Conservation (phyloP, 2,888 invertebrate genomes). For the Lamproptera curius region DNA sequence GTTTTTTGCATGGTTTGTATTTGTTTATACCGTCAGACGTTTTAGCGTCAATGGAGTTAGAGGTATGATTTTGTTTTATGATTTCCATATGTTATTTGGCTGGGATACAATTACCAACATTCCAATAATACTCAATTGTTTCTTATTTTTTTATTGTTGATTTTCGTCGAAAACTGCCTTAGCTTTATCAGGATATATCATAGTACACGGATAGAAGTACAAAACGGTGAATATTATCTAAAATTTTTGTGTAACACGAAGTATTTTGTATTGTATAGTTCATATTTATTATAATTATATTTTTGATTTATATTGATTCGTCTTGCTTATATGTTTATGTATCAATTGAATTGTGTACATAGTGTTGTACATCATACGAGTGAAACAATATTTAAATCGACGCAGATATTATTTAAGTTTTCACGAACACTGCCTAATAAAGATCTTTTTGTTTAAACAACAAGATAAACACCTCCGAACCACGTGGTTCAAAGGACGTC, state of each 20-base stretch:
- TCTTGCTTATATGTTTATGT: neutral
- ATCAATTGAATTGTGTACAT: neutral
- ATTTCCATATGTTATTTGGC: too few species aligned
- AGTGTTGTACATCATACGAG: slow-evolving; percentile 8
- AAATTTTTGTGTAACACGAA: too few species aligned
- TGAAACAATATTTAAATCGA: slow-evolving; percentile 10
- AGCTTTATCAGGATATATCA: too few species aligned
- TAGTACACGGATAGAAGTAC: too few species aligned
- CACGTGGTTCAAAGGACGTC: slow-evolving; percentile 43
- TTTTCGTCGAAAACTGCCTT: too few species aligned
- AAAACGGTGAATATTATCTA: too few species aligned
- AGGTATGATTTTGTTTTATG: too few species aligned
- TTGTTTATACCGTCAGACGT: too few species aligned
- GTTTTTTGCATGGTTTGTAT: too few species aligned
- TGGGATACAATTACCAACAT: too few species aligned
- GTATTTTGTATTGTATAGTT: too few species aligned
- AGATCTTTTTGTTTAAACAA: slow-evolving; percentile 38
- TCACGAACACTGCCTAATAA: slow-evolving; percentile 56
- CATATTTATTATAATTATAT: slow-evolving; percentile 6
- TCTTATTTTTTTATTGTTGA: slow-evolving; percentile 8
- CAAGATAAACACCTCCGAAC: slow-evolving; percentile 40
- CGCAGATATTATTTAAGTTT: slow-evolving; percentile 27
- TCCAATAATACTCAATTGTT: slow-evolving; percentile 32
- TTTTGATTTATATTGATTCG: neutral
- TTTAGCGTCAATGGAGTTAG: too few species aligned